These are phyloP conservation scores for Bugulina stolonifera DNA, from an alignment of 2,888 invertebrate genomes.

Conservation along the genomic window DNA sequence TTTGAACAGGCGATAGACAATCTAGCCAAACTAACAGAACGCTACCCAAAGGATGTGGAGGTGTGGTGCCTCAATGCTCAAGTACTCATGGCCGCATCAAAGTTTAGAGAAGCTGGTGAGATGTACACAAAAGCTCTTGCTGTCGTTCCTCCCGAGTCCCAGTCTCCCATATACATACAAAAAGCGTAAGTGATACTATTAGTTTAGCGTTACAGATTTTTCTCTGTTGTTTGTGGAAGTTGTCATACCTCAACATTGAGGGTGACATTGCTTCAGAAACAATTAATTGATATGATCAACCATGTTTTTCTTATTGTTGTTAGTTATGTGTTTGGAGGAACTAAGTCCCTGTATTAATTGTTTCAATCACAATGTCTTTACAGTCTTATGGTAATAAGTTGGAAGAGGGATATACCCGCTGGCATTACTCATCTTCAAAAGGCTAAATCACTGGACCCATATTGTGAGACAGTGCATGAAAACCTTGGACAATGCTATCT, in stretches of 20 bases:
- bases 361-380: no score
- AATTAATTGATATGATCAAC: no score
- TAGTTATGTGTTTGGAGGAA: no score
- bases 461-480: background rate
- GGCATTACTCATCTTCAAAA: background rate
- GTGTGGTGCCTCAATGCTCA: background rate
- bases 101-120: background rate
- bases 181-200: background rate
- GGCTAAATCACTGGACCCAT: background rate
- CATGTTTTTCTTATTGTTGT: no score
- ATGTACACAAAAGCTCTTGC: background rate
- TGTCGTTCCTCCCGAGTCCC: background rate
- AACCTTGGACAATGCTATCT: background rate
- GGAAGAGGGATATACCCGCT: background rate
- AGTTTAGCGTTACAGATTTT: no score
- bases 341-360: no score
- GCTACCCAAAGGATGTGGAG: background rate
- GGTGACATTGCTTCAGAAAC: no score
- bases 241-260: no score
- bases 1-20: background rate
- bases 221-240: no score
- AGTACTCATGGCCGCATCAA: background rate
- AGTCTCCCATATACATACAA: background rate
- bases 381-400: background rate
- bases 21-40: background rate